These are phyloP conservation scores for Rafetus swinhoei DNA, from an alignment of 2,113 vertebrate genomes.

Conservation along the genomic window DNA sequence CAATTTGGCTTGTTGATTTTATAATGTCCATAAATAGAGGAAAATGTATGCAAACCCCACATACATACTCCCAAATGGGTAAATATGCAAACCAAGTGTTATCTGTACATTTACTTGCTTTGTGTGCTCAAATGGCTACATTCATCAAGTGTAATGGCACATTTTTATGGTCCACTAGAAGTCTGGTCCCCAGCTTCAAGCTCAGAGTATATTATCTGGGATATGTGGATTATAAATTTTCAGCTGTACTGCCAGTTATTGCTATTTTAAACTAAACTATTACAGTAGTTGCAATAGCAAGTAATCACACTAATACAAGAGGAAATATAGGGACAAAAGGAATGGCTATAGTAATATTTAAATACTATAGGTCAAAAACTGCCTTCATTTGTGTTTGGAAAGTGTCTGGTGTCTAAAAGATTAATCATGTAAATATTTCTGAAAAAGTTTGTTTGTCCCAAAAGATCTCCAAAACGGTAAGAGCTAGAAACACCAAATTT, in stretches of 20 bases:
- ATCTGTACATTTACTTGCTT: not conserved
- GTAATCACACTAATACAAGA: not conserved
- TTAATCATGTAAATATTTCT: too few species aligned
- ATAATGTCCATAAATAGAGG: not conserved
- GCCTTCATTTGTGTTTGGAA: not conserved
- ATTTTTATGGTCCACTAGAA: not conserved
- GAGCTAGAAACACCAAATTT: too few species aligned
- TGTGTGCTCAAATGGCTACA: not conserved
- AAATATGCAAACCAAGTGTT: not conserved
- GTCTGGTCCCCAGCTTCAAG: not conserved
- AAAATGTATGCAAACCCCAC: constrained; percentile 7
- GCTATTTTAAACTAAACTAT: constrained; percentile 9
- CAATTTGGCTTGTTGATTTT: not conserved
- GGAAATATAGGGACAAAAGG: not conserved
- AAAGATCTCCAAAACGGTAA: too few species aligned
- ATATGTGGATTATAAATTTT: not conserved
- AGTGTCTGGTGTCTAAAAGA: not conserved
- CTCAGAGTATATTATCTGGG: not conserved
- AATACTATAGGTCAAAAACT: not conserved
- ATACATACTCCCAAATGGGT: not conserved
- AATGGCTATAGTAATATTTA: constrained; percentile 8
- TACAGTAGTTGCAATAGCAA: constrained; percentile 15
- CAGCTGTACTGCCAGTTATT: not conserved
- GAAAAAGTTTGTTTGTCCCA: too few species aligned
- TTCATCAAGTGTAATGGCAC: not conserved